Percentiles rank a stretch among this genome's conserved stretches.
phyloP scores from a whole-genome alignment of 1,140 invertebrate species.

The Drosophila miranda region DNA sequence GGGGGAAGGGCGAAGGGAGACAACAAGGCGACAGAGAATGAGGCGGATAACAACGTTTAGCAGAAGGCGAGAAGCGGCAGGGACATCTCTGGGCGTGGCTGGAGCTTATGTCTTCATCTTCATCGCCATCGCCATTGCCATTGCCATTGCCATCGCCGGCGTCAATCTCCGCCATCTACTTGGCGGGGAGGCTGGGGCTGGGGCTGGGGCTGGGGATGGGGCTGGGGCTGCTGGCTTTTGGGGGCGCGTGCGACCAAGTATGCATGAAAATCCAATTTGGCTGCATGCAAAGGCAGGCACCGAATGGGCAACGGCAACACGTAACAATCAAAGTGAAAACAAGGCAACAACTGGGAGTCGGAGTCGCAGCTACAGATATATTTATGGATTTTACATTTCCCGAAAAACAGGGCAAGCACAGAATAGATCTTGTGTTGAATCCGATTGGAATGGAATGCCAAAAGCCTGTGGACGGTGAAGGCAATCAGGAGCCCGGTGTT shows the following conservation, averaged over 20 bases:
- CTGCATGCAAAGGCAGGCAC: constrained; percentile 41
- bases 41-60: constrained; percentile 75
- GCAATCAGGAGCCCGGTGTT: too few relatives aligned
- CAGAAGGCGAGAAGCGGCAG: constrained; percentile 47
- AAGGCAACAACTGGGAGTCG: constrained; percentile 23
- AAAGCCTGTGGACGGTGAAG: too few relatives aligned
- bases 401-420: not conserved
- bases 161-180: not conserved
- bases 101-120: constrained; percentile 30
- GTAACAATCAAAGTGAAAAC: constrained; percentile 78
- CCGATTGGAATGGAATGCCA: too few relatives aligned
- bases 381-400: constrained; percentile 56
- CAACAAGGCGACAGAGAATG: constrained; percentile 20
- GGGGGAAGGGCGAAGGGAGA: not conserved
- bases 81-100: constrained; percentile 13
- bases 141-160: constrained; percentile 4
- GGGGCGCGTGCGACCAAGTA: constrained; percentile 73
- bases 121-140: constrained; percentile 8
- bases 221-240: constrained; percentile 24
- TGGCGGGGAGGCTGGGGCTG: not conserved
- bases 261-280: constrained; percentile 79
- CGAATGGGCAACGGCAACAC: constrained; percentile 49
- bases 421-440: too few relatives aligned
- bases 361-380: constrained; percentile 34
- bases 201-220: constrained; percentile 2